phyloP scores from a whole-genome alignment of 2,888 invertebrate species.

The Tetrapedia diversipes region DNA sequence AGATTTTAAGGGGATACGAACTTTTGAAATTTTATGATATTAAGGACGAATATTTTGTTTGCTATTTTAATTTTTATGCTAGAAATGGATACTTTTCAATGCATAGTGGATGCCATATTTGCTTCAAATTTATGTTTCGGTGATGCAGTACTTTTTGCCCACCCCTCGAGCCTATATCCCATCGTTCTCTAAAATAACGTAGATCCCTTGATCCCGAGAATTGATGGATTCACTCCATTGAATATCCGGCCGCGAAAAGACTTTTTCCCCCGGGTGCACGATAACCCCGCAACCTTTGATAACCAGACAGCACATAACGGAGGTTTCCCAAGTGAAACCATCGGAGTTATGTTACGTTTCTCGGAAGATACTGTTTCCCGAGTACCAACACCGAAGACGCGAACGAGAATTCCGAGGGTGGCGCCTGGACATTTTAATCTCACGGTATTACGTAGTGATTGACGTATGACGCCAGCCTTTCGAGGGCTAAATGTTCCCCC shows the following conservation, averaged over 20 bases:
- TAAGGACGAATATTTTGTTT: no score
- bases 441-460: constrained; percentile 75
- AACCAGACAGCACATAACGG: constrained; percentile 13
- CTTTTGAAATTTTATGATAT: no score
- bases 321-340: neutral
- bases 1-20: no score
- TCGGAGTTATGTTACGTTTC: neutral
- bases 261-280: constrained; percentile 58
- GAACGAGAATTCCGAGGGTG: constrained; percentile 29
- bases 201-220: constrained; percentile 67
- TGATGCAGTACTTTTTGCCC: constrained; percentile 29
- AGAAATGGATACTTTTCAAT: neutral
- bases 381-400: constrained; percentile 2
- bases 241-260: constrained; percentile 72
- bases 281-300: constrained; percentile 54
- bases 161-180: constrained; percentile 37
- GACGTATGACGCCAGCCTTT: constrained; percentile 70
- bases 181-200: constrained; percentile 60
- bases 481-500: constrained; percentile 51
- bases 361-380: neutral
- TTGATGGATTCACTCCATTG: constrained; percentile 74
- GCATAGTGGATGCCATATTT: neutral
- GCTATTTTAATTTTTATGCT: neutral
- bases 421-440: constrained; percentile 74
- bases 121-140: constrained; percentile 33